A percentile compares a stretch with the other conserved stretches of the same genome.
phyloP scores from a whole-genome alignment of 2,888 invertebrate species.

The Nemapogon koenigi region DNA sequence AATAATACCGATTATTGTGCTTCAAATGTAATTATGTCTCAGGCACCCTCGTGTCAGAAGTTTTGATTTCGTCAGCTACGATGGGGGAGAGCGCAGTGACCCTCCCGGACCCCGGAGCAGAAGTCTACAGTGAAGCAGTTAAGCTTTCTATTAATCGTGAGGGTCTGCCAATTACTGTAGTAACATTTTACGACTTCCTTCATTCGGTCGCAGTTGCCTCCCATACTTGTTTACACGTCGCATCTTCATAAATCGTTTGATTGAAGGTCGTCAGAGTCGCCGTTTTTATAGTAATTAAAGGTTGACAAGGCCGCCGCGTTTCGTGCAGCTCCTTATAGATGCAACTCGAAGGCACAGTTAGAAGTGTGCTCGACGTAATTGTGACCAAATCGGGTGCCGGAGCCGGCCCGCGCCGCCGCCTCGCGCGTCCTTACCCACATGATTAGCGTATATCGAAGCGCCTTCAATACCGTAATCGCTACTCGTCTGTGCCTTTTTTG shows the following conservation, averaged over 20 bases:
- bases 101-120: no score
- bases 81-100: no score
- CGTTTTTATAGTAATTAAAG: constrained; percentile 33
- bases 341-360: constrained; percentile 17
- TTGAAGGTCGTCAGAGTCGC: constrained; percentile 18
- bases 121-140: no score
- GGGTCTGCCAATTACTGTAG: constrained; percentile 26
- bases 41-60: no score
- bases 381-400: constrained; percentile 28
- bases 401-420: constrained; percentile 2
- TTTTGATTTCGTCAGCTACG: no score
- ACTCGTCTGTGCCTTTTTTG: constrained; percentile 33
- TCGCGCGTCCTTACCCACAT: constrained; percentile 20
- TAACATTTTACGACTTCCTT: constrained; percentile 41
- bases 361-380: constrained; percentile 21
- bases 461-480: constrained; percentile 20
- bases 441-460: constrained; percentile 23
- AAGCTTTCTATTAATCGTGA: constrained; percentile 35
- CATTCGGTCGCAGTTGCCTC: constrained; percentile 11
- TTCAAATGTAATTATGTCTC: no score
- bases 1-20: no score
- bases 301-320: constrained; percentile 30
- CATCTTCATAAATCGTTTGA: constrained; percentile 14
- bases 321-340: constrained; percentile 21
- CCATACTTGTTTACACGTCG: not conserved